Base-by-base conservation (phyloP, 2,797 vertebrate species). In the Thunnus albacares region DNA sequence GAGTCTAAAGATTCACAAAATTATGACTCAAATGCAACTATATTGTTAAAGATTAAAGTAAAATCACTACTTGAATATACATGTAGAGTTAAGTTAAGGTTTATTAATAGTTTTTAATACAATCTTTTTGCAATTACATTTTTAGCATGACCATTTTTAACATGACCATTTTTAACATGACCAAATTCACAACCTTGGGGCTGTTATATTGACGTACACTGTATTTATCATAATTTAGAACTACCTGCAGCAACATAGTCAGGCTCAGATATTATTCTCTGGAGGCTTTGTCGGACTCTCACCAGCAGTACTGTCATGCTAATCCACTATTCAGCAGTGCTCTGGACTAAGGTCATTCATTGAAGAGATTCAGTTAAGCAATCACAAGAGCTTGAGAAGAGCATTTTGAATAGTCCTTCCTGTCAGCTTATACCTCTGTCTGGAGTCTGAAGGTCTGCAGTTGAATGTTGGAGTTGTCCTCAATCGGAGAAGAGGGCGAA, bases 361-460 rank as follows among this genome's bases (percentile, higher is more conserved):
- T 75, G 61, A 51, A 85, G 81, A 72, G 78, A 79, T 74, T 81
- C 67, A 73, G 70, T 79, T 73, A 71, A 80, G 81, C 68, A 76
- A 76, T 81, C 43, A 43, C 12, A 76, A 83, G 74, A 81, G 70
- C 49, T 77, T 30, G 41, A 74, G 65, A 79, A 20, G 67, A 82
- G 75, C 73, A 45, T 71, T 77, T 77, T 84, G 70, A 83, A 74
- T 86, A 56, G 75, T 57, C 24, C 71, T 51, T 80, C 86, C 74
- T 76, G 86, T 80, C 82, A 76, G 58, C 45, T 33, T 67, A 24
- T 64, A 60, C 61, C 51, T 68, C 74, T 43, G 85, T 87, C 82
- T 89, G 71, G 56, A 62, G 58, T 77, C 75, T 83, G 71, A 86
- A 87, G 87, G 84, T 89, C 77, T 51, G 4, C 73, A 3, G 53